phyloP scores from a whole-genome alignment of 2,113 vertebrate species.

The Speoplatyrhinus poulsoni region DNA sequence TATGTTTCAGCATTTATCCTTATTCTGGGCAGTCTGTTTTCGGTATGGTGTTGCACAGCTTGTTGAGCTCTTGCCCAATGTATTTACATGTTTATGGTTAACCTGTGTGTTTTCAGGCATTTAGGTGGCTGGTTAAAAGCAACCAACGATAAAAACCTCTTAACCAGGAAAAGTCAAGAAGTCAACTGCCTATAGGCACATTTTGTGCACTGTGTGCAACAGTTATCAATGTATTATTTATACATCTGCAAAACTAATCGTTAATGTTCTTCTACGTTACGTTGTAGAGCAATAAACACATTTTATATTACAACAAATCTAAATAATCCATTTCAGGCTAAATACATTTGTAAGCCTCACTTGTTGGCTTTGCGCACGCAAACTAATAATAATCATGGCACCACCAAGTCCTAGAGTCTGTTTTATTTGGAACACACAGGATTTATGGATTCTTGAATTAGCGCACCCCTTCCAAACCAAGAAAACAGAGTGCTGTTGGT shows the following conservation, averaged over 20 bases:
- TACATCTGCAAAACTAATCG: conserved; percentile 9
- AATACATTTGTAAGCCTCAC: background rate
- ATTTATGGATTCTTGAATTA: conserved; percentile 17
- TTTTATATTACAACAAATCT: conserved; percentile 1
- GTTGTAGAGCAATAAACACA: conserved; percentile 12
- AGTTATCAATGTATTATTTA: conserved; percentile 15
- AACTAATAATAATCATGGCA: conserved; percentile 20
- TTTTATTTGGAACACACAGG: conserved; percentile 21
- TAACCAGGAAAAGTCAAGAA: background rate
- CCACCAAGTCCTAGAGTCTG: background rate
- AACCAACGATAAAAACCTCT: conserved; percentile 49
- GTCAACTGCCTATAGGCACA: conserved; percentile 9
- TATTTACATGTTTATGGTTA: conserved; percentile 28
- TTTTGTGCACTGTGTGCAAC: conserved; percentile 2
- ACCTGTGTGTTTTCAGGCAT: conserved; percentile 13
- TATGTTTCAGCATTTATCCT: conserved; percentile 31
- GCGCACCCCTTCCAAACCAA: background rate
- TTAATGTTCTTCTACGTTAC: conserved; percentile 8
- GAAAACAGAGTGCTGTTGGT: conserved; percentile 16
- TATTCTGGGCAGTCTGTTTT: conserved; percentile 29
- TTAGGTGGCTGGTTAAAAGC: conserved; percentile 56
- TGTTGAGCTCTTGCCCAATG: conserved; percentile 11
- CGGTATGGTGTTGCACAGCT: conserved; percentile 7
- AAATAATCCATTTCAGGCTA: background rate
- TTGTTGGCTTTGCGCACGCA: conserved; percentile 11